Percentiles rank a stretch among this genome's conserved stretches.
Evolutionary conservation across 1,140 invertebrate species (phyloP).

Genomic region (Belonocnema kinseyi): DNA sequence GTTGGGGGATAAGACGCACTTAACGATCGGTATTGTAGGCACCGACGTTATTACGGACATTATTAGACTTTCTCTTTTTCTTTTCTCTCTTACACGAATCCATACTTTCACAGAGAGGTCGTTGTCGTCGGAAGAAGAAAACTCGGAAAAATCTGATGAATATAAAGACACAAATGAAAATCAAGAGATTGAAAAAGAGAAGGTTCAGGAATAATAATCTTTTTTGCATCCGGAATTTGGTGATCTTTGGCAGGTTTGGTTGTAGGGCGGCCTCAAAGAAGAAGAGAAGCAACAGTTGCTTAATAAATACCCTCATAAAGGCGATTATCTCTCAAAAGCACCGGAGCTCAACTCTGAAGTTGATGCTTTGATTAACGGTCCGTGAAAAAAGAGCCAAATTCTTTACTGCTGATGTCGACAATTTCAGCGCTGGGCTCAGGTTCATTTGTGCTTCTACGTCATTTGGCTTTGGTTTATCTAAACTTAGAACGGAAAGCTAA

Average conservation of each 20-base stretch:
- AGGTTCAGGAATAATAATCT: not conserved
- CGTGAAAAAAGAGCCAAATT: no score
- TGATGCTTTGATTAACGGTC: no score
- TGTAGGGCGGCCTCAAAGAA: constrained; percentile 26
- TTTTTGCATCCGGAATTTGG: constrained; percentile 27
- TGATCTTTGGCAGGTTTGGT: constrained; percentile 22
- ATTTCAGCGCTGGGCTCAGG: no score
- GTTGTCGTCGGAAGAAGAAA: not conserved
- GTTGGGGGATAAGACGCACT: not conserved
- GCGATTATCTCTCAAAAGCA: no score
- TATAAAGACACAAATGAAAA: no score
- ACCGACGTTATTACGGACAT: not conserved
- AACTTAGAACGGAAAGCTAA: constrained; percentile 33
- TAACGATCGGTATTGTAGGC: not conserved
- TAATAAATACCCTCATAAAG: no score
- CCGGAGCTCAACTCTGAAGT: no score
- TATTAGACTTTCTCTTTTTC: not conserved
- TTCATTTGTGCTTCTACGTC: no score
- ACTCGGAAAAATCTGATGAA: not conserved
- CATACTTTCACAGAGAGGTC: not conserved
- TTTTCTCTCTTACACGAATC: not conserved
- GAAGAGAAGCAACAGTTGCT: no score
- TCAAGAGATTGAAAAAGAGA: not conserved
- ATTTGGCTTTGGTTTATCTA: no score
- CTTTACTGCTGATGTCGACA: no score